Evolutionary conservation across 1,140 invertebrate genomes (phyloP), one percentile per base, ranked within the genome.

Genomic region (Olivierus martensii): DNA sequence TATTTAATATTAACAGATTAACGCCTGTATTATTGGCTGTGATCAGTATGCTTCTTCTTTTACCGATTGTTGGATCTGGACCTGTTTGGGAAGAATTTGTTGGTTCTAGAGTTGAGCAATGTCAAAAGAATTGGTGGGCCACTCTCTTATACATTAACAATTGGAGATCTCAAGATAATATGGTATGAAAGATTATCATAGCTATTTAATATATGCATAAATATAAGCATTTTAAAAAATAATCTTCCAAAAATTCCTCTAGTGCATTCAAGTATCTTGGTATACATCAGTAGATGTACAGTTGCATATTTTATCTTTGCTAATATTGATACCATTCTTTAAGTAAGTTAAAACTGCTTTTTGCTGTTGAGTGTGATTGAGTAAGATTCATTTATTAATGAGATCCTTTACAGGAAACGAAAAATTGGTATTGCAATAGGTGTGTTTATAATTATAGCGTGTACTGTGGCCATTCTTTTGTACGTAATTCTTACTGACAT

Each of bases 161-260:
- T 15, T 52, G 88, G 2, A 71, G 77, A 28, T 77, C 76, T 2
- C 76, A 49, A 2, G 49, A 18, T 21, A 44, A 55, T 18, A 55
- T 49, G 47, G 55, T 52, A 41, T 34, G 12, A 21, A 12, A 21
- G 1, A 28, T 28, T 43, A 2, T 34, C 9, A 28, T 28, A 28
- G 28, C 10, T 12, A 51, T 51, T 50, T 41, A 36, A 36, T 15
- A 35, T 48, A n/a, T 37, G 7, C 19, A 2, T 3, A 1, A n/a
- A n/a, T n/a, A n/a, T n/a, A n/a, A n/a, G n/a, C n/a, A n/a, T n/a
- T n/a, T n/a, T n/a, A n/a, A n/a, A n/a, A n/a, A n/a, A n/a, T n/a
- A n/a, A n/a, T n/a, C n/a, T n/a, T n/a, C n/a, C n/a, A n/a, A n/a
- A n/a, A n/a, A 22, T 55, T 12, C 12, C 58, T 59, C 9, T 35